phyloP scores from a whole-genome alignment of 2,888 invertebrate genomes.

The Ecliptopera silaceata region DNA sequence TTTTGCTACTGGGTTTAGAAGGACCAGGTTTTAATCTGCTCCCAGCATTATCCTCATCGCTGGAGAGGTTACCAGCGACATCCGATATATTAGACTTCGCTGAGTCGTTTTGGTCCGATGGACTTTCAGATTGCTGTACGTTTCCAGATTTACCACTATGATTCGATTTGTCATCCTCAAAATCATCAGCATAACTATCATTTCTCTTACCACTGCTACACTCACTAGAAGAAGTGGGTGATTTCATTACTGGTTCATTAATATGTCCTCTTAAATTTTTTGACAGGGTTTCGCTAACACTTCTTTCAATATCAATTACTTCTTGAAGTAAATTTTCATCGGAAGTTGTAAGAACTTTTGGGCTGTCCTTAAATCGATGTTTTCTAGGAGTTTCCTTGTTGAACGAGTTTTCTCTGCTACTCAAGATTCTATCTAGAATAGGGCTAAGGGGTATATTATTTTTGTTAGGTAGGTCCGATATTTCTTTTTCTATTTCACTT shows the following conservation, averaged over 20 bases:
- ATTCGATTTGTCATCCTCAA: slow-evolving; percentile 72
- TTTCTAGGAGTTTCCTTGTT: slow-evolving; percentile 51
- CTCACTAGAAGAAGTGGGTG: slow-evolving; percentile 38
- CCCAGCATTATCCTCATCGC: slow-evolving; percentile 25
- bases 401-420: slow-evolving; percentile 67
- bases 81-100: slow-evolving; percentile 24
- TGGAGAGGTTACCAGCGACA: slow-evolving; percentile 18
- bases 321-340: slow-evolving; percentile 76
- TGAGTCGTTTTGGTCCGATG: slow-evolving; percentile 25
- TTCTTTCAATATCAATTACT: slow-evolving; percentile 68
- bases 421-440: slow-evolving; percentile 68
- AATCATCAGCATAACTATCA: slow-evolving; percentile 74
- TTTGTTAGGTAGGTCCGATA: slow-evolving; percentile 59
- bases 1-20: slow-evolving; percentile 40
- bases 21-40: slow-evolving; percentile 30
- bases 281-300: slow-evolving; percentile 60
- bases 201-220: slow-evolving; percentile 44
- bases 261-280: slow-evolving; percentile 44
- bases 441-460: slow-evolving; percentile 63
- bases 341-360: slow-evolving; percentile 65
- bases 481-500: slow-evolving; percentile 72
- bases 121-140: slow-evolving; percentile 21
- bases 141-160: slow-evolving; percentile 35
- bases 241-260: slow-evolving; percentile 34
- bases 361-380: slow-evolving; percentile 40